Conservation (phyloP, 2,113 vertebrate species). For the Chaetorhynchus papuensis region DNA sequence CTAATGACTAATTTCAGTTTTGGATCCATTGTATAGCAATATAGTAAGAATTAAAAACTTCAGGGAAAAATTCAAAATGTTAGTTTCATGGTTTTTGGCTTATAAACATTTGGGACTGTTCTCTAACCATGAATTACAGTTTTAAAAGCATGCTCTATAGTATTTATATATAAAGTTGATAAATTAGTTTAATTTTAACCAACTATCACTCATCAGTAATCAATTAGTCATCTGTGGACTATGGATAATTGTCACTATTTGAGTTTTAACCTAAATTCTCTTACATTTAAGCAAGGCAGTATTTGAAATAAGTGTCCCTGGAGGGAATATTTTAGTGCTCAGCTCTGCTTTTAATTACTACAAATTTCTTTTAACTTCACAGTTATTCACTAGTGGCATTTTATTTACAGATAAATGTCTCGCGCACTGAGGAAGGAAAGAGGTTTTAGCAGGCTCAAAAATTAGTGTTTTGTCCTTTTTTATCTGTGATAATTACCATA, state of each 20-base stretch:
- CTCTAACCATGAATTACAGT: neutral
- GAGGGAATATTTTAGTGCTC: neutral
- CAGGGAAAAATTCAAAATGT: neutral
- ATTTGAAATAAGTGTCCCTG: neutral
- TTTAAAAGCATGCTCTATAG: neutral
- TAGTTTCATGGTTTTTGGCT: neutral
- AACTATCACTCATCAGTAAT: neutral
- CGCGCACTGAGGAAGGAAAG: neutral
- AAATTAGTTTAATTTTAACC: neutral
- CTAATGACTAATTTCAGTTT: neutral
- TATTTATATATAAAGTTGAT: neutral
- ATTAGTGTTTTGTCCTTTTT: neutral
- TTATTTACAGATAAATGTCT: slow-evolving; percentile 19
- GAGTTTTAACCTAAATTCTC: neutral
- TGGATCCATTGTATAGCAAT: neutral
- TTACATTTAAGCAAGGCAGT: neutral
- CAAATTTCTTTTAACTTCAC: neutral
- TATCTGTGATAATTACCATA: neutral
- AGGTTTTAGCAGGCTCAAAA: neutral
- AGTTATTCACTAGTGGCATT: slow-evolving; percentile 24
- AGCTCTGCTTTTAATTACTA: slow-evolving; percentile 30
- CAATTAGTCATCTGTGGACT: neutral
- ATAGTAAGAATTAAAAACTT: neutral
- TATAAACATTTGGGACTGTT: neutral
- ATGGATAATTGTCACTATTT: neutral